phyloP scores from a whole-genome alignment of 2,797 vertebrate genomes.

The Dicrostonyx torquatus region DNA sequence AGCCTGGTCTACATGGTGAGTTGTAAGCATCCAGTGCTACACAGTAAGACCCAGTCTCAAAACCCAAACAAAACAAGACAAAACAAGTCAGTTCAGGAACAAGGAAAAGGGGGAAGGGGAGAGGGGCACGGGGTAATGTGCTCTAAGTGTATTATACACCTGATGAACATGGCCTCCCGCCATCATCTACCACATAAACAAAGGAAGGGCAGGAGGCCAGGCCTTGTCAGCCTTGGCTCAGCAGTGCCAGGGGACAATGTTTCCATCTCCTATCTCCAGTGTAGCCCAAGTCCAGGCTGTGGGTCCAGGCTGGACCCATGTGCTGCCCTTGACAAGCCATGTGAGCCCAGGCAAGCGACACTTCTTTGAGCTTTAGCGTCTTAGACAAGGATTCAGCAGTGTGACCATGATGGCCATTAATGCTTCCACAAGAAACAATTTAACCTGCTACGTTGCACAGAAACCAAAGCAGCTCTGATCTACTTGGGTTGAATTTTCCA shows the following conservation, averaged over 20 bases:
- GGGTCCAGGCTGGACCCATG: neutral
- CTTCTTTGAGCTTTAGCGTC: neutral
- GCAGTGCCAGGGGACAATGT: fast-evolving
- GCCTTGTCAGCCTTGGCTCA: neutral
- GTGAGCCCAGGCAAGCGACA: neutral
- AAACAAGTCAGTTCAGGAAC: neutral
- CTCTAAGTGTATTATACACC: neutral
- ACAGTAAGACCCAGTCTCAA: neutral
- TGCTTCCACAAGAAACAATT: neutral
- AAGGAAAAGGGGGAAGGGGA: neutral
- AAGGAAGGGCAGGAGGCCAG: neutral
- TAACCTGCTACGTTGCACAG: fast-evolving
- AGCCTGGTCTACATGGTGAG: neutral
- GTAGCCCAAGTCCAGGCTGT: neutral
- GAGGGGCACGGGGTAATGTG: no score
- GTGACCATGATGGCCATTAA: neutral
- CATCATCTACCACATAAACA: neutral
- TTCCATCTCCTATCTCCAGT: neutral
- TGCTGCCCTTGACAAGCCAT: no score
- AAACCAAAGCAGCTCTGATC: neutral
- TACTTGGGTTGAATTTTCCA: neutral
- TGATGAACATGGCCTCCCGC: neutral
- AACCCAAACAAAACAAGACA: neutral
- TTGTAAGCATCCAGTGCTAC: neutral
- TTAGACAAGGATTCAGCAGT: neutral